Percentiles rank a stretch among this genome's conserved stretches.
Evolutionary conservation across 2,113 vertebrate genomes (phyloP).

Genomic region (Neolamprologus toae): DNA sequence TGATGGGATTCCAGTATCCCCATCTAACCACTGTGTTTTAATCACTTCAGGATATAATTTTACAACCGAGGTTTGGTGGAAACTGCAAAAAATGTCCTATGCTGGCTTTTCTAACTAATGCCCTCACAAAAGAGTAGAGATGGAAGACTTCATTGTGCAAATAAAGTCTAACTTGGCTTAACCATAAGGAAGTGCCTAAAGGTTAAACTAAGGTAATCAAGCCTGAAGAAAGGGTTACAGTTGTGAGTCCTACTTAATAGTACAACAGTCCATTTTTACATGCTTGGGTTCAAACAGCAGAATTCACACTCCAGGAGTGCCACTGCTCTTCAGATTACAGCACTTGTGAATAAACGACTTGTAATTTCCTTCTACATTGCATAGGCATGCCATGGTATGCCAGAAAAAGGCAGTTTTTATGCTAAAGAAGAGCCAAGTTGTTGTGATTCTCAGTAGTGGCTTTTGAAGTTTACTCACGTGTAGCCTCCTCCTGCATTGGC

Average conservation of each 20-base stretch:
- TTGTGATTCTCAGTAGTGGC: not conserved
- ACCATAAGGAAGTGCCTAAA: not conserved
- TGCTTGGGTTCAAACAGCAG: not conserved
- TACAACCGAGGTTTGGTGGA: not conserved
- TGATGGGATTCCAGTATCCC: not conserved
- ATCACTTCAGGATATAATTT: not conserved
- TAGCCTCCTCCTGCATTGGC: not conserved
- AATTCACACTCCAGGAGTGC: not conserved
- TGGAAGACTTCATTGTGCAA: not conserved
- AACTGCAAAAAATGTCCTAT: not conserved
- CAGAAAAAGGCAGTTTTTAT: not conserved
- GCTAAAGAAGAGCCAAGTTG: not conserved
- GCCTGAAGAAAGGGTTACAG: not conserved
- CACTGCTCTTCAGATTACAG: not conserved
- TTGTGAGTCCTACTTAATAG: not conserved
- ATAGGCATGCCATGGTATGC: not conserved
- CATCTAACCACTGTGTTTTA: not conserved
- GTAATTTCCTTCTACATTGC: not conserved
- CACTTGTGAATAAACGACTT: not conserved
- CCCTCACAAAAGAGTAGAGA: not conserved
- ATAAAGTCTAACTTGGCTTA: not conserved
- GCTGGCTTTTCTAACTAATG: not conserved
- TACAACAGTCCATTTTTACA: not conserved
- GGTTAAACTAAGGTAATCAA: not conserved
- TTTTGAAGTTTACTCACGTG: not conserved